A percentile compares a stretch with the other conserved stretches of the same genome.
Conservation (phyloP, 2,888 invertebrate species). For the Drosophila tanythrix region DNA sequence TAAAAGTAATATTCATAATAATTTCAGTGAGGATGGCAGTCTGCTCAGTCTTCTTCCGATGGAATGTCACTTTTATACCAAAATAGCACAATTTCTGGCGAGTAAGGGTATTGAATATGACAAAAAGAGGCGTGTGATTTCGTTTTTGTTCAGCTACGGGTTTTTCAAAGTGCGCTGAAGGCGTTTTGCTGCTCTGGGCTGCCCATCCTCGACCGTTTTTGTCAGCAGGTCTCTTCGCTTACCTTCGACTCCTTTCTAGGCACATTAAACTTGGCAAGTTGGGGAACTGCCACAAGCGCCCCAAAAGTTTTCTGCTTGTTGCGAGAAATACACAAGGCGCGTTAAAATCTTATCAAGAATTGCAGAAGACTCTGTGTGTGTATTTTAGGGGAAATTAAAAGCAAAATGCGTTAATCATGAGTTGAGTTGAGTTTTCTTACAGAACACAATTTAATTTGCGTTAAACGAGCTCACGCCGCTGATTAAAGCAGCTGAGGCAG, state of each 20-base stretch:
- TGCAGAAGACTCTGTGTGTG: constrained; percentile 40
- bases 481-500: constrained; percentile 64
- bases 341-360: constrained; percentile 79
- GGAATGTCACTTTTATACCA: not conserved
- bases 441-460: constrained; percentile 77
- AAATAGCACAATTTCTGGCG: not conserved
- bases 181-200: constrained; percentile 35
- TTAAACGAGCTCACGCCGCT: constrained; percentile 72
- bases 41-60: not conserved
- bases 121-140: constrained; percentile 24
- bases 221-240: constrained; percentile 12
- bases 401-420: constrained; percentile 78
- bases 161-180: constrained; percentile 48
- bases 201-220: not conserved
- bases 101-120: constrained; percentile 32
- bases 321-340: constrained; percentile 68
- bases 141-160: constrained; percentile 14
- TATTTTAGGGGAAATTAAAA: constrained; percentile 71
- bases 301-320: constrained; percentile 67
- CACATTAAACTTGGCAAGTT: constrained; percentile 49
- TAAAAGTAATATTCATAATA: not conserved
- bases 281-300: constrained; percentile 45
- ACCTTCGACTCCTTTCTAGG: constrained; percentile 40
- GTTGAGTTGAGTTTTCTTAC: constrained; percentile 56
- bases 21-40: not conserved